Base-by-base conservation (phyloP, 2,113 vertebrate genomes). In the Pica pica region DNA sequence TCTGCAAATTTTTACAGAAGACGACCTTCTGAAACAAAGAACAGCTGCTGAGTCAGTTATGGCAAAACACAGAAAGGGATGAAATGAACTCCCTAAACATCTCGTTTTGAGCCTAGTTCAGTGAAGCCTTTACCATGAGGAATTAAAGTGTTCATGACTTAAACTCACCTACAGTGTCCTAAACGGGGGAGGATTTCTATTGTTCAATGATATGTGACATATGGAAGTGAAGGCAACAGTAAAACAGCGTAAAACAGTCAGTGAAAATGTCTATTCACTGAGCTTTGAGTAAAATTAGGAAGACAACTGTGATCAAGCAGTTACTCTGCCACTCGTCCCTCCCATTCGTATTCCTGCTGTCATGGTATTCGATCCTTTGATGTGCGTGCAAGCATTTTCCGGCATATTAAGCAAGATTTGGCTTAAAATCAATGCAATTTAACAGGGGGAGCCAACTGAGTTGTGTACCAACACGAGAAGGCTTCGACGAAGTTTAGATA, bases 201-300 rank as follows among this genome's bases (percentile, higher is more conserved):
- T 42, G 5, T 21, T 55, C 5, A 42, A 41, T 46, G 31, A 20
- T 11, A 13, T 65, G 24, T 10, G 18, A 69, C 12, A 10, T 31
- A 13, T 0, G 2, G 30, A 81, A 30, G 24, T 41, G 14, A 65
- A 83, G 28, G 26, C 42, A 74, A 22, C 31, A 74, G 9, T 12
- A 35, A 8, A 67, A 9, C 0, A 0, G 22, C 5, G 15, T 22
- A 39, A 64, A 74, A 44, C 2, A 55, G 13, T 44, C 60, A 49
- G 30, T 15, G 63, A 61, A 81, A 57, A n/a, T 24, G 1, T 42
- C 18, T 41, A 13, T 61, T 70, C 55, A 57, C 13, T 42, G 82
- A 33, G 10, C 13, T 68, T 44, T 57, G 23, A 75, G 39, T 59
- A 55, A 89, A 90, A 64, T 70, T 83, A 71, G 8, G 28, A 77